Percentiles rank a stretch among this genome's conserved stretches.
Evolutionary conservation across 2,113 vertebrate genomes (phyloP).

Genomic region (Blennius ocellaris): DNA sequence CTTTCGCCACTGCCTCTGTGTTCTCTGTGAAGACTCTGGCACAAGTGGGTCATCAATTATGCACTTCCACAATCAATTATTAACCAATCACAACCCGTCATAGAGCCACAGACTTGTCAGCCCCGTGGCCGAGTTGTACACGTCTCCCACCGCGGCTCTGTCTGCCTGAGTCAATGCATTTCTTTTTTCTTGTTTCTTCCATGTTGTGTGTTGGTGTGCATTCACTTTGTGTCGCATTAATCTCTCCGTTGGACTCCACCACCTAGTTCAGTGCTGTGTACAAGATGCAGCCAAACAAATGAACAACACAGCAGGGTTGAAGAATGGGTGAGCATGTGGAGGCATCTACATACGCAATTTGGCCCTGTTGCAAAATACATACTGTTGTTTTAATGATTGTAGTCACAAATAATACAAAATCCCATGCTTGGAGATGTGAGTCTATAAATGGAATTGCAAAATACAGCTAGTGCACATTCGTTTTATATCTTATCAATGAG

Average conservation of each 20-base stretch:
- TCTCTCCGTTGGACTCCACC: slow-evolving; percentile 44
- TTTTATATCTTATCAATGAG: not conserved
- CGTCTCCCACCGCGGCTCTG: slow-evolving; percentile 42
- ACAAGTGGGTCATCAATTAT: slow-evolving; percentile 80
- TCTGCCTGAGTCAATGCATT: slow-evolving; percentile 44
- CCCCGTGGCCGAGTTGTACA: slow-evolving; percentile 59
- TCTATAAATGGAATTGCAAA: not conserved
- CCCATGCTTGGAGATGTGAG: not conserved
- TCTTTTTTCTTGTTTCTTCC: slow-evolving; percentile 29
- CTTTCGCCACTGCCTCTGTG: slow-evolving; percentile 45
- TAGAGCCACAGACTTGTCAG: slow-evolving; percentile 72
- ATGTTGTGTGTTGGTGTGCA: slow-evolving; percentile 35
- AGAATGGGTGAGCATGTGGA: slow-evolving; percentile 37
- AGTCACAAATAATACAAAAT: not conserved
- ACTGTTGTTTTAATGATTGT: not conserved
- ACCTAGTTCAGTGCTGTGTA: slow-evolving; percentile 19
- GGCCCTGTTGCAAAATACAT: not conserved
- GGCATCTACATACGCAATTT: slow-evolving; percentile 4
- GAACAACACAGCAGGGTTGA: slow-evolving; percentile 36
- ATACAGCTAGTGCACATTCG: not conserved
- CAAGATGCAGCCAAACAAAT: slow-evolving; percentile 49
- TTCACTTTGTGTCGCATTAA: slow-evolving; percentile 52
- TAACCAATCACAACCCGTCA: slow-evolving; percentile 72
- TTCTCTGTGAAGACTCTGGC: slow-evolving; percentile 66
- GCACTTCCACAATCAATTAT: slow-evolving; percentile 80